Conservation (phyloP, 2,113 vertebrate genomes). For the Oostethus manadensis region DNA sequence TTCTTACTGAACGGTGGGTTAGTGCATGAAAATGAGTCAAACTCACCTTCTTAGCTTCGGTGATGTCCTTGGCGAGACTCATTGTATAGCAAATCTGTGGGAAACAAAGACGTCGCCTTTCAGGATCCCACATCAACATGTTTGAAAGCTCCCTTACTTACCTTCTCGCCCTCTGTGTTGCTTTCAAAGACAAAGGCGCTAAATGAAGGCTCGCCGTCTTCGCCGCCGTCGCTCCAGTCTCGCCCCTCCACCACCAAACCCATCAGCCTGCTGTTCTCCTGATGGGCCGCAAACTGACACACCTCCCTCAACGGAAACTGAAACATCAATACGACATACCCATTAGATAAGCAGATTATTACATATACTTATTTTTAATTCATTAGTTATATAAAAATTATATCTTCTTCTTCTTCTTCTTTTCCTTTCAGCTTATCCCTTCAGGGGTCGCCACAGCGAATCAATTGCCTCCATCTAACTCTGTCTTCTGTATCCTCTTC, state of each 20-base stretch:
- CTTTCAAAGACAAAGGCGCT: slow-evolving; percentile 91
- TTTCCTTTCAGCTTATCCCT: no score
- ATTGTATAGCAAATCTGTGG: slow-evolving; percentile 92
- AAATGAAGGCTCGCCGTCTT: slow-evolving; percentile 74
- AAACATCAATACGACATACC: background rate
- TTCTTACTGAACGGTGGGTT: no score
- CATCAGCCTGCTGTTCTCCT: slow-evolving; percentile 89
- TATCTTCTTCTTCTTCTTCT: no score
- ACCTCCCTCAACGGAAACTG: slow-evolving; percentile 88
- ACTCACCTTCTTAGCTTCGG: slow-evolving; percentile 86
- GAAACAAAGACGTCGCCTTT: background rate
- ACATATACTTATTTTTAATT: no score
- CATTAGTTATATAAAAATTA: no score
- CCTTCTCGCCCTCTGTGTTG: slow-evolving; percentile 98
- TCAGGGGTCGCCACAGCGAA: no score
- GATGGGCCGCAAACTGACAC: slow-evolving; percentile 89
- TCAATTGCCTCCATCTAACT: no score
- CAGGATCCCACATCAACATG: no score
- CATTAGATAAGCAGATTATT: no score
- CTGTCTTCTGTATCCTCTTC: no score
- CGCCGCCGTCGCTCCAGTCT: slow-evolving; percentile 69
- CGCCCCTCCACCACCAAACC: slow-evolving; percentile 83
- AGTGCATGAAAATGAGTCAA: background rate
- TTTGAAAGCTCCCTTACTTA: slow-evolving; percentile 27
- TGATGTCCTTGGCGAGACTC: slow-evolving; percentile 90